These are phyloP conservation scores for Stenchaetothrips biformis DNA, from an alignment of 2,888 invertebrate species.

Conservation along the genomic window DNA sequence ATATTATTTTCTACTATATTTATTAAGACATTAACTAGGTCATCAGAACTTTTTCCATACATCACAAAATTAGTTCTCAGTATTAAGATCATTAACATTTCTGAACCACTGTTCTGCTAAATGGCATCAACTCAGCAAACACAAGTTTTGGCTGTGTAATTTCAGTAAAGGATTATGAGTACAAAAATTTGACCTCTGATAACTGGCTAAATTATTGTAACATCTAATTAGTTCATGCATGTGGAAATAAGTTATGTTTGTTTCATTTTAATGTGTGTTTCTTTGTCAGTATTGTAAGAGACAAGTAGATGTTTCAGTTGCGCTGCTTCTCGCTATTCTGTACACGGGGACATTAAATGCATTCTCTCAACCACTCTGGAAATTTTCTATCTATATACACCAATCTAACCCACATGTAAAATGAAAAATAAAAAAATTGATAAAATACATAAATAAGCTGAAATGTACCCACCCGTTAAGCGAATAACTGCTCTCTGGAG, in stretches of 20 bases:
- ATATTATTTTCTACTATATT: neutral
- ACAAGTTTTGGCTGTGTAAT: conserved; percentile 12
- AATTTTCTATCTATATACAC: neutral
- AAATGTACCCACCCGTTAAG: no score
- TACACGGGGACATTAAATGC: conserved; percentile 24
- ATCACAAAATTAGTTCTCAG: neutral
- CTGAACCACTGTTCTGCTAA: neutral
- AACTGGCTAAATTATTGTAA: neutral
- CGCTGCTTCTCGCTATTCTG: conserved; percentile 17
- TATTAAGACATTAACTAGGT: no score
- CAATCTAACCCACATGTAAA: neutral
- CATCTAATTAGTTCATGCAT: conserved; percentile 12
- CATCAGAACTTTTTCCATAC: neutral
- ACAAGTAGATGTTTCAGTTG: conserved; percentile 8
- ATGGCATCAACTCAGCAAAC: neutral
- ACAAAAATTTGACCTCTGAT: neutral
- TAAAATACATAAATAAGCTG: no score
- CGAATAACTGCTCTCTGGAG: no score
- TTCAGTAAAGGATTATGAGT: conserved; percentile 1
- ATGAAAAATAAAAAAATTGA: no score
- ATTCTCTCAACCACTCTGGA: neutral
- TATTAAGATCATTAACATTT: neutral
- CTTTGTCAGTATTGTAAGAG: conserved; percentile 18
- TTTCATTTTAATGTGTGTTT: conserved; percentile 18
- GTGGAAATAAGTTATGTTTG: conserved; percentile 13